Conservation (phyloP, 2,888 invertebrate species). For the Drosophila algonquin region DNA sequence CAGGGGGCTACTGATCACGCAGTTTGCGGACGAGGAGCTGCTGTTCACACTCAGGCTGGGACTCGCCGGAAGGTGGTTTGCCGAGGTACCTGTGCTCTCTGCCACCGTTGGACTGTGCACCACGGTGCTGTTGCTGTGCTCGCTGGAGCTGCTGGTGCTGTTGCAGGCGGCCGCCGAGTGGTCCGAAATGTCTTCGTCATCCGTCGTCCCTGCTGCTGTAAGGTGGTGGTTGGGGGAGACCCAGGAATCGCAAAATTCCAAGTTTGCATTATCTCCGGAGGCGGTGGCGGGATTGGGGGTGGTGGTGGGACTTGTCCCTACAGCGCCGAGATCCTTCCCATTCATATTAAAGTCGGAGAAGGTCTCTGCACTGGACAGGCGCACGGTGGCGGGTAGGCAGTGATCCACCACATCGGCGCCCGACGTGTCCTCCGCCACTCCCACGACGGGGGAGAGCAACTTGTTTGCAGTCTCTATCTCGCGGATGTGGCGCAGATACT, state of each 20-base stretch:
- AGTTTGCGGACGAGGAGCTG: constrained; percentile 54
- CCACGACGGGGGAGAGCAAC: constrained; percentile 80
- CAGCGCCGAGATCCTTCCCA: constrained; percentile 50
- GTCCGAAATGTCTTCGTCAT: constrained; percentile 81
- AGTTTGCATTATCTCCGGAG: constrained; percentile 71
- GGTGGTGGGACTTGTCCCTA: neutral
- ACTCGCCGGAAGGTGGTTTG: constrained; percentile 47
- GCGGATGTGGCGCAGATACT: constrained; percentile 83
- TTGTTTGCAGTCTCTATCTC: constrained; percentile 84
- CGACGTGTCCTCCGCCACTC: constrained; percentile 37
- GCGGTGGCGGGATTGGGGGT: neutral
- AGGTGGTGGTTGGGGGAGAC: constrained; percentile 45
- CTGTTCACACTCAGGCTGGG: constrained; percentile 77
- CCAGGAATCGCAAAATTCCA: constrained; percentile 47
- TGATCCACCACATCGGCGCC: constrained; percentile 76
- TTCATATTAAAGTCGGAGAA: constrained; percentile 80
- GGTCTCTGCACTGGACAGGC: constrained; percentile 49
- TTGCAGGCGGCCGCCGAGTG: constrained; percentile 80
- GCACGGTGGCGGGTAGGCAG: constrained; percentile 61
- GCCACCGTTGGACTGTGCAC: constrained; percentile 76
- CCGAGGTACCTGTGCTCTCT: constrained; percentile 8
- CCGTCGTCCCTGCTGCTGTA: constrained; percentile 28
- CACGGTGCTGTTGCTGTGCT: constrained; percentile 82
- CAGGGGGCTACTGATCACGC: constrained; percentile 7
- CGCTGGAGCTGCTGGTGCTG: constrained; percentile 82